A percentile compares a stretch with the other conserved stretches of the same genome.
Evolutionary conservation across 2,888 invertebrate genomes (phyloP).

Genomic region (Erebia aethiops): DNA sequence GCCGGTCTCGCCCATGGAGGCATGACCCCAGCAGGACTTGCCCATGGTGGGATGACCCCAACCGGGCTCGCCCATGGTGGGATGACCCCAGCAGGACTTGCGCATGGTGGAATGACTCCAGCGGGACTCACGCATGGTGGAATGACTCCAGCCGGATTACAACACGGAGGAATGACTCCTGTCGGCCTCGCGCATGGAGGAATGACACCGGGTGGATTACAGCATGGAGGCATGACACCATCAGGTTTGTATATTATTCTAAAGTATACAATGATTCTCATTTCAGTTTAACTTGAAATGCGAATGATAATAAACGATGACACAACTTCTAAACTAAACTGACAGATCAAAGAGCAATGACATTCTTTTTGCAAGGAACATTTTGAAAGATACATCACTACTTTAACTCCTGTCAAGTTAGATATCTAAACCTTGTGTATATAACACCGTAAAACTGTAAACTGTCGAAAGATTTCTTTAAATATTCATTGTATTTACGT

Average conservation of each 20-base stretch:
- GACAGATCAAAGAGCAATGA: too few species aligned
- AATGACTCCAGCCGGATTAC: constrained; percentile 68
- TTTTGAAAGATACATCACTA: too few species aligned
- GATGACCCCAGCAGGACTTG: constrained; percentile 62
- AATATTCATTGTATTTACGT: too few species aligned
- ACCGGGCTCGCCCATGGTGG: constrained; percentile 56
- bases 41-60: constrained; percentile 51
- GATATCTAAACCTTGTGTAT: too few species aligned
- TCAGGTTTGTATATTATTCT: constrained; percentile 44
- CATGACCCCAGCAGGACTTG: constrained; percentile 57
- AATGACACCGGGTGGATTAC: constrained; percentile 31
- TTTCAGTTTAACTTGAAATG: too few species aligned
- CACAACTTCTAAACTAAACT: too few species aligned
- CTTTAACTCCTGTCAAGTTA: too few species aligned
- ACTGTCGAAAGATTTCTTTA: too few species aligned
- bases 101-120: constrained; percentile 75
- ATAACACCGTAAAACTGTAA: too few species aligned
- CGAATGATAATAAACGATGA: too few species aligned
- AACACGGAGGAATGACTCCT: constrained; percentile 70
- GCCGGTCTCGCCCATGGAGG: constrained; percentile 67
- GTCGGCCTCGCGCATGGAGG: constrained; percentile 53
- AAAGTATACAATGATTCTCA: too few species aligned
- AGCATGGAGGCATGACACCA: constrained; percentile 51
- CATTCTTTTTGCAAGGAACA: too few species aligned
- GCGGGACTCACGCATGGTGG: constrained; percentile 71